These are phyloP conservation scores for Leptobrachium leishanense DNA, from an alignment of 2,113 vertebrate species.

Conservation along the genomic window DNA sequence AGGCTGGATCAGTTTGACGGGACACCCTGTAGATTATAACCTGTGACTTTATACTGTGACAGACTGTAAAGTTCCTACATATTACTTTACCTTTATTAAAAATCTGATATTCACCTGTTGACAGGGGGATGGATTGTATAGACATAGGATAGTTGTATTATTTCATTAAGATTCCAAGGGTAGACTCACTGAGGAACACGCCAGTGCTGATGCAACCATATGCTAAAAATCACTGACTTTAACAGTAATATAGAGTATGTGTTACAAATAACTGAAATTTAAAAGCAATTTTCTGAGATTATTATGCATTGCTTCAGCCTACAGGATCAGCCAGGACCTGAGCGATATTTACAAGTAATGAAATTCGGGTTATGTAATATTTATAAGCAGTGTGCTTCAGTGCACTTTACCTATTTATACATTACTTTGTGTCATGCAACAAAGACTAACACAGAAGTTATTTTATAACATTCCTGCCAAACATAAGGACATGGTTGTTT, in stretches of 20 bases:
- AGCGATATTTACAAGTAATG: constrained; percentile 17
- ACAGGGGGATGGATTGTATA: too few species aligned
- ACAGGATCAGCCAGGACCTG: background rate
- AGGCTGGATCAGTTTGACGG: too few species aligned
- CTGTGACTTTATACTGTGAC: too few species aligned
- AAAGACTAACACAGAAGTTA: background rate
- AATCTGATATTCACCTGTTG: too few species aligned
- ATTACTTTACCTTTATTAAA: too few species aligned
- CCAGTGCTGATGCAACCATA: background rate
- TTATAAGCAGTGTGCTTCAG: background rate
- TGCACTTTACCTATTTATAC: background rate
- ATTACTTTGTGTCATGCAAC: background rate
- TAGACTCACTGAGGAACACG: background rate
- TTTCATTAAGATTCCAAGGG: background rate
- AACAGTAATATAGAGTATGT: background rate
- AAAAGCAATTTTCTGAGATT: constrained; percentile 11
- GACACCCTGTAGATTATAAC: too few species aligned
- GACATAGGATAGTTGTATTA: too few species aligned
- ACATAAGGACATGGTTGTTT: too few species aligned
- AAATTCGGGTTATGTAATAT: background rate
- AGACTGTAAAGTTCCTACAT: too few species aligned
- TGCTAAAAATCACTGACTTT: constrained; percentile 5
- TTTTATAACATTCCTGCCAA: background rate
- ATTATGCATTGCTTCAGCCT: constrained; percentile 2
- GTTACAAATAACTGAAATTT: background rate